Evolutionary conservation across 1,140 invertebrate species (phyloP).

Genomic region (Macrotrachela quadricornifera): DNA sequence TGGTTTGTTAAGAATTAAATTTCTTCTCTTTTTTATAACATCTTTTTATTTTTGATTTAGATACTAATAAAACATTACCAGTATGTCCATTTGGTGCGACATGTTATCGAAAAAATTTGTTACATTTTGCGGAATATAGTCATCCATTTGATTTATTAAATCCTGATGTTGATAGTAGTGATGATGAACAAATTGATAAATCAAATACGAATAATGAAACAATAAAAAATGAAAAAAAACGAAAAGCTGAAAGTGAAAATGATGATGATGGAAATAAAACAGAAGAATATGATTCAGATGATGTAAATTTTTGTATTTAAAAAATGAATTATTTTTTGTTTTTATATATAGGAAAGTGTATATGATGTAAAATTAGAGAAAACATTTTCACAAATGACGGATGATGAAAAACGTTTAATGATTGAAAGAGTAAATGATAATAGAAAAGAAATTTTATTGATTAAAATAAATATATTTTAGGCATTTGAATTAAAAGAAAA

Average conservation of each 20-base stretch:
- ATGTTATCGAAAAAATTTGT: constrained; percentile 15
- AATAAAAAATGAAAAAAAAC: background rate
- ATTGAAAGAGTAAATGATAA: constrained; percentile 11
- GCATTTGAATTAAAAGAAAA: constrained; percentile 17
- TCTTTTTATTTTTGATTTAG: no score
- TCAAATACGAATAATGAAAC: background rate
- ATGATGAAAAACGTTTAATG: constrained; percentile 15
- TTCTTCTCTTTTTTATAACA: no score
- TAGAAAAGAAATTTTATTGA: background rate
- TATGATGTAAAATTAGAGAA: background rate
- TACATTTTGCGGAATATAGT: constrained; percentile 17
- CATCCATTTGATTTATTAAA: constrained; percentile 11
- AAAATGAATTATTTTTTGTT: no score
- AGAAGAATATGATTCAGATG: constrained; percentile 11
- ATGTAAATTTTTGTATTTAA: constrained; percentile 3
- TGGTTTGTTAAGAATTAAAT: no score
- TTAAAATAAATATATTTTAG: background rate
- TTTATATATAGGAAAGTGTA: background rate
- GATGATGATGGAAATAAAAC: constrained; percentile 8
- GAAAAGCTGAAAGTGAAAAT: background rate
- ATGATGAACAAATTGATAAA: background rate
- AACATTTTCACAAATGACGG: constrained; percentile 15
- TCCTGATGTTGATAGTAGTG: background rate
- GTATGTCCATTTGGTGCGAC: constrained; percentile 13
- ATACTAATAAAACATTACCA: constrained; percentile 6